phyloP scores from a whole-genome alignment of 2,888 invertebrate species.

The Aphodius sticticus region DNA sequence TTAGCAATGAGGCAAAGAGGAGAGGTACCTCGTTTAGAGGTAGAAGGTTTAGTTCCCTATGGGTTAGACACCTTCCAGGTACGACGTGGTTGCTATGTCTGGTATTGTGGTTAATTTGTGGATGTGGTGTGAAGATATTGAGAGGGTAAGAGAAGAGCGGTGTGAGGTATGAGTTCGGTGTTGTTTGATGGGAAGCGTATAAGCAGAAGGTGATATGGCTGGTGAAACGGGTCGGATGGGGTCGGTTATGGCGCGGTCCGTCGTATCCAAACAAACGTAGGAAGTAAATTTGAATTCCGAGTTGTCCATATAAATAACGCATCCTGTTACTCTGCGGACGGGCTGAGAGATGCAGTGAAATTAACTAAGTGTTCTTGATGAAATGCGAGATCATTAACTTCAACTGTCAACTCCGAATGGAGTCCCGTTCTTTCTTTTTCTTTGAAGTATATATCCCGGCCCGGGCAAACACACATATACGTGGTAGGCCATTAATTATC shows the following conservation, averaged over 20 bases:
- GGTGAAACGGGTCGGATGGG: not conserved
- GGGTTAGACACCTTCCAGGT: not conserved
- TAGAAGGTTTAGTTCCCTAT: too few relatives aligned
- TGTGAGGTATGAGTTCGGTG: not conserved
- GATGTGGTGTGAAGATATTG: not conserved
- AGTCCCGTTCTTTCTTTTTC: slow-evolving; percentile 42
- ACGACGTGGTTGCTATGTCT: not conserved
- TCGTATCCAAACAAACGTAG: slow-evolving; percentile 34
- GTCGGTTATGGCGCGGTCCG: not conserved
- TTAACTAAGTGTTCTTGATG: slow-evolving; percentile 44
- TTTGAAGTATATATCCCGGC: slow-evolving; percentile 42
- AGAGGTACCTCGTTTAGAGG: too few relatives aligned
- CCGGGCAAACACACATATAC: slow-evolving; percentile 38
- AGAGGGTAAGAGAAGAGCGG: not conserved
- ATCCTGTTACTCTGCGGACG: slow-evolving; percentile 37
- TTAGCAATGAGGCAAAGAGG: too few relatives aligned
- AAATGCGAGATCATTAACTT: slow-evolving; percentile 45
- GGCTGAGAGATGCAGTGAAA: slow-evolving; percentile 41
- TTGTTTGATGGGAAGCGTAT: not conserved
- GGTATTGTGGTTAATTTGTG: not conserved
- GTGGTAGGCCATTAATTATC: slow-evolving; percentile 48
- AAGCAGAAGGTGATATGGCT: not conserved
- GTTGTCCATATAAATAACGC: slow-evolving; percentile 42
- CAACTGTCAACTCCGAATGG: slow-evolving; percentile 45
- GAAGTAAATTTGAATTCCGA: slow-evolving; percentile 42